These are phyloP conservation scores for Channallabes apus DNA, from an alignment of 2,797 vertebrate species.

Conservation along the genomic window DNA sequence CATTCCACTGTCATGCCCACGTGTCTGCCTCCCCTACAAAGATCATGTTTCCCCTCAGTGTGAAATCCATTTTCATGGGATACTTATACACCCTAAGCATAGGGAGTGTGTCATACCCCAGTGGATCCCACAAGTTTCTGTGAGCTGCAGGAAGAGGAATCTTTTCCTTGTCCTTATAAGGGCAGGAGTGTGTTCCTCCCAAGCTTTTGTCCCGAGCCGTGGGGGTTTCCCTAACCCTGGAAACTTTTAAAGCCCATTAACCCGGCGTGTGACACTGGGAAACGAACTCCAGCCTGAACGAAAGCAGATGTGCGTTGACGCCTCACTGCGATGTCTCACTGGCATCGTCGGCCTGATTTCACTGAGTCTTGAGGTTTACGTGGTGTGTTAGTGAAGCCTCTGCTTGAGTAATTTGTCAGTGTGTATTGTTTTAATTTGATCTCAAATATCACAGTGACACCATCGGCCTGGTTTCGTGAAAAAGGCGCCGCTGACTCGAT, in stretches of 20 bases:
- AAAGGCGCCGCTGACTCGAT: background rate
- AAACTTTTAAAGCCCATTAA: slow-evolving; percentile 39
- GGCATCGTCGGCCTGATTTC: background rate
- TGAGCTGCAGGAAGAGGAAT: slow-evolving; percentile 41
- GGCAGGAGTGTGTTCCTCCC: slow-evolving; percentile 37
- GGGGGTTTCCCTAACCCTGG: slow-evolving; percentile 29
- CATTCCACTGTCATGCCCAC: slow-evolving; percentile 15
- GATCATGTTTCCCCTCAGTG: slow-evolving; percentile 15
- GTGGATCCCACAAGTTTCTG: slow-evolving; percentile 19
- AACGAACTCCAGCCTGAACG: slow-evolving; percentile 28
- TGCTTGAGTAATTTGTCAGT: background rate
- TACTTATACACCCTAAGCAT: background rate
- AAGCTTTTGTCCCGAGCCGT: slow-evolving; percentile 11
- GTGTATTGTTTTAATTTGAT: slow-evolving; percentile 14
- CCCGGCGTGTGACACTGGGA: slow-evolving; percentile 33
- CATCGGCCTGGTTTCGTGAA: background rate
- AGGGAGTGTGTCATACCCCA: slow-evolving; percentile 1
- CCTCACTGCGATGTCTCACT: slow-evolving; percentile 35
- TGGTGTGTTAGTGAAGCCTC: background rate
- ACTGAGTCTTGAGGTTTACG: background rate
- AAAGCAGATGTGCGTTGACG: slow-evolving; percentile 42
- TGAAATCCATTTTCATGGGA: slow-evolving; percentile 32
- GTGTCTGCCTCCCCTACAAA: background rate
- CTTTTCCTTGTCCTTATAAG: slow-evolving; percentile 50
- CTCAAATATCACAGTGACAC: slow-evolving; percentile 5